Evolutionary conservation across 1,140 invertebrate genomes (phyloP).

Genomic region (Planococcus citri): DNA sequence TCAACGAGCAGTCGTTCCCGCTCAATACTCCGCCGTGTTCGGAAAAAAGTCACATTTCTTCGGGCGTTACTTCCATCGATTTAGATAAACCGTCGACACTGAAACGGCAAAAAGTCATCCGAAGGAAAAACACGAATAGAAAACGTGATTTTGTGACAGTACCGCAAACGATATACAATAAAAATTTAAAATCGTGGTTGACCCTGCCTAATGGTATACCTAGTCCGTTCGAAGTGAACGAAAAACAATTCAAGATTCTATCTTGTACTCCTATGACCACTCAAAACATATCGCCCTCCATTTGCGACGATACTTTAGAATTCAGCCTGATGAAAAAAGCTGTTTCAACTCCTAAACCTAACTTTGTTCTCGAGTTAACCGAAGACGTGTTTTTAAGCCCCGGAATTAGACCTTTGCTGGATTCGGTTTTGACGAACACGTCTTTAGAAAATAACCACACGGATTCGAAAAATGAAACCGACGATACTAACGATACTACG

Average conservation of each 20-base stretch:
- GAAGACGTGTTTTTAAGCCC: conserved; percentile 21
- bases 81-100: conserved; percentile 35
- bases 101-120: conserved; percentile 36
- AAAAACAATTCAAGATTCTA: neutral
- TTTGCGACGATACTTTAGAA: neutral
- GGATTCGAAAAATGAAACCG: neutral
- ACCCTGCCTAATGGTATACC: conserved; percentile 31
- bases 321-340: neutral
- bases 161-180: neutral
- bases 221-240: conserved; percentile 26
- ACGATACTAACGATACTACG: neutral
- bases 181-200: conserved; percentile 24
- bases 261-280: conserved; percentile 11
- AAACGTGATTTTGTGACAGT: conserved; percentile 23
- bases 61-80: conserved; percentile 29
- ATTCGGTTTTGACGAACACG: neutral
- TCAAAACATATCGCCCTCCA: conserved; percentile 20
- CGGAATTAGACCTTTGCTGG: conserved; percentile 24
- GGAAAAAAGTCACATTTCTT: neutral
- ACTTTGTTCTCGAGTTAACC: neutral
- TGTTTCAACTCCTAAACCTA: neutral
- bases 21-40: conserved; percentile 25
- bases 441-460: conserved; percentile 16
- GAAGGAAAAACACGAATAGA: conserved; percentile 32
- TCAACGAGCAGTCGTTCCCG: conserved; percentile 25